A percentile compares a stretch with the other conserved stretches of the same genome.
phyloP scores from a whole-genome alignment of 2,113 vertebrate species.

The Bos taurus region DNA sequence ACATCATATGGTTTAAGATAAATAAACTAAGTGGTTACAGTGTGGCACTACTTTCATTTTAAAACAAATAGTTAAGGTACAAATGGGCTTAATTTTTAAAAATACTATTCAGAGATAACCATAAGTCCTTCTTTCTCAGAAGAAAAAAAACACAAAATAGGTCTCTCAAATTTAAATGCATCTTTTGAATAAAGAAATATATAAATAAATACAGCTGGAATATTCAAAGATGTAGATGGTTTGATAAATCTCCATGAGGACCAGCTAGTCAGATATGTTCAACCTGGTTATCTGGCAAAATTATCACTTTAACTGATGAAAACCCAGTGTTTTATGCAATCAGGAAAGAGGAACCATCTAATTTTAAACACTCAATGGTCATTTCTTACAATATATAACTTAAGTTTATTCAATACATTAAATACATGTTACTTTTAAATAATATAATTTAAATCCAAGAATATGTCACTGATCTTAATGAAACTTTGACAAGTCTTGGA shows the following conservation, averaged over 20 bases:
- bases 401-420: constrained; percentile 27
- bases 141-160: not conserved
- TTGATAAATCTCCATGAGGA: not conserved
- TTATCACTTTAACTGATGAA: not conserved
- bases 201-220: not conserved
- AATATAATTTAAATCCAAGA: constrained; percentile 47
- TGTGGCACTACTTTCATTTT: not conserved
- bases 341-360: constrained; percentile 11
- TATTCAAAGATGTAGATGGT: not conserved
- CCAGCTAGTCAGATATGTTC: not conserved
- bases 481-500: not conserved
- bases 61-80: not conserved
- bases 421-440: constrained; percentile 51
- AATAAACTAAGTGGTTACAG: not conserved
- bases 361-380: constrained; percentile 15
- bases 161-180: not conserved
- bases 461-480: constrained; percentile 15
- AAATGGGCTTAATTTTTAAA: not conserved
- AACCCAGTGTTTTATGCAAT: not conserved
- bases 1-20: not conserved
- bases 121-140: not conserved
- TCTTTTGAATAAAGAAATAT: not conserved
- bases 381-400: not conserved
- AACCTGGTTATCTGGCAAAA: not conserved
- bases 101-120: not conserved